Evolutionary conservation across 2,888 invertebrate genomes (phyloP), one percentile per base, ranked within the genome.

Genomic region (Aporophyla lueneburgensis): DNA sequence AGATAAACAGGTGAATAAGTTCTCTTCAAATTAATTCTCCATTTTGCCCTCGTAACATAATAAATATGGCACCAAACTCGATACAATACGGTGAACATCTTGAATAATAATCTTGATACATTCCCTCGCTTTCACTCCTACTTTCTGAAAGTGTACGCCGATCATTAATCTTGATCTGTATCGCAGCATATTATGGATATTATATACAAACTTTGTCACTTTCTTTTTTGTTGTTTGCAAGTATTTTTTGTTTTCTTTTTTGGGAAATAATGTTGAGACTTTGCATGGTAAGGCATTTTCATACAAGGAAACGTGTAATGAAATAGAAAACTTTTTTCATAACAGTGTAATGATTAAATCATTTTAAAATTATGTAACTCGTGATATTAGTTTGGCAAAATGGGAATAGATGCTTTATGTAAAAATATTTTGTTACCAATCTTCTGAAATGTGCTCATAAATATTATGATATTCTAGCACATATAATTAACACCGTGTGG

Each of bases 141-240:
- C 79, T 76, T 72, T 79, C 74, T 21, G 73, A 75, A 62, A 87
- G 85, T 88, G 81, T 86, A 87, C 87, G 84, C 78, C 73, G 81
- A 83, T 86, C 91, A 91, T 91, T 91, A 89, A 91, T 91, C 91
- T 91, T 88, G 87, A 88, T 90, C 88, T 80, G 76, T 85, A 73
- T 76, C 76, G 79, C n/a, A 69, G 68, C 61, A 73, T 81, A 85
- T 77, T 83, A 75, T 87, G 86, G 69, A 73, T 85, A 68, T 71
- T 56, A 83, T 83, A 73, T 67, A 83, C 71, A 78, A 83, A 79
- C 58, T 83, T 84, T 49, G 71, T 59, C 68, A 70, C 56, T 71
- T 68, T 21, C 63, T 67, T 68, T 71, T 76, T 73, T 59, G 67
- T 83, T 76, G 63, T 76, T 83, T 24, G 40, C 27, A 73, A 61